Base-by-base conservation (phyloP, 2,888 invertebrate species). In the Drosophila dives region DNA sequence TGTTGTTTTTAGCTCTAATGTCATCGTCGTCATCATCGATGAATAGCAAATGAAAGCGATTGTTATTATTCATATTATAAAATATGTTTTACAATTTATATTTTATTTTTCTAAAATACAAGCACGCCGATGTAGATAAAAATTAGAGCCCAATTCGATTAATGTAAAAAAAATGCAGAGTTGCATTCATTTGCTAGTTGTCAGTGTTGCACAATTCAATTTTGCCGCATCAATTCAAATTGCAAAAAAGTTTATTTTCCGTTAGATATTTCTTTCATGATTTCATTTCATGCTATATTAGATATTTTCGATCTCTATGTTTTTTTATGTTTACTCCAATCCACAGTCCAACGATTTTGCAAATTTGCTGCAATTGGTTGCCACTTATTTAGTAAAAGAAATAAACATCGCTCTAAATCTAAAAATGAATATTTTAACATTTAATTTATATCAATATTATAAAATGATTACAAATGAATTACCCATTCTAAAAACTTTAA, bases 11-110 rank as follows among this genome's bases (percentile, higher is more conserved):
- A 1, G 26, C 10, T 20, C 36, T 8, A 0, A 20, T 0, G 0
- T 59, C 75, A 20, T 15, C 20, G 34, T 6, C 17, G 7, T 80
- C 77, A 12, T 76, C 72, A 1, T 80, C 80, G 1, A 75, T 51
- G 59, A 51, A 78, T 10, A 80, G 56, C 65, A 80, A 26, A 7
- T 76, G 50, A 54, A 62, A 76, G 65, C 59, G 71, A 33, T 80
- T 78, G 2, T 76, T 65, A 7, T 17, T 20, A 29, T 63, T 49
- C 80, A 79, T 69, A 45, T 45, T 26, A 17, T 11, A 50, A 1
- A 11, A 29, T 17, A 5, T 60, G 42, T 36, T 65, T 7, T 15
- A 42, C 12, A 40, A 54, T 53, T 26, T 54, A 40, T 58, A 11
- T 10, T n/a, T 12, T 11, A 26, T 15, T 42, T n/a, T 26, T 60